phyloP scores from a whole-genome alignment of 2,888 invertebrate genomes.

The Notodonta ziczac region DNA sequence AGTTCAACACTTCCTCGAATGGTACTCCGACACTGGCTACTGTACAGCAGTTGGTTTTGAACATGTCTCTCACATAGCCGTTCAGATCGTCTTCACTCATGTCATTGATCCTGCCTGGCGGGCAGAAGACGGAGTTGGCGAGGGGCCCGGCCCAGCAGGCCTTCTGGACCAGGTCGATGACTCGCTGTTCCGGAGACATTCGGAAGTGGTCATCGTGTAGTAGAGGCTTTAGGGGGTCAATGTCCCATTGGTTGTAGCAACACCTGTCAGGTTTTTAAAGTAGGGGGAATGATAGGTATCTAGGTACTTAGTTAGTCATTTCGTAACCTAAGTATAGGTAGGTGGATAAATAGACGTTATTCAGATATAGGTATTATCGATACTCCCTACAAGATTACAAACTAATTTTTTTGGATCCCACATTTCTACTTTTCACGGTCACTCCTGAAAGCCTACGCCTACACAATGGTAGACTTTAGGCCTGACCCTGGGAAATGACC shows the following conservation, averaged over 20 bases:
- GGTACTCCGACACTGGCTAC: constrained; percentile 65
- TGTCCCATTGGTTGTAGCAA: constrained; percentile 60
- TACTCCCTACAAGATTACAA: too few species aligned
- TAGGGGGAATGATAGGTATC: neutral
- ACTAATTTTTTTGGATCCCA: too few species aligned
- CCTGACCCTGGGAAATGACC: too few species aligned
- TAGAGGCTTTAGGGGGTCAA: constrained; percentile 52
- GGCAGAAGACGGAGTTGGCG: constrained; percentile 65
- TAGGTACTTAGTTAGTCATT: neutral
- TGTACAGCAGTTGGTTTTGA: constrained; percentile 53
- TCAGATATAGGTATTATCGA: too few species aligned
- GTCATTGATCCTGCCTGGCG: constrained; percentile 46
- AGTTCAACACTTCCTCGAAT: constrained; percentile 63
- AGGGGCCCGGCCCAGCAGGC: constrained; percentile 68
- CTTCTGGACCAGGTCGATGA: constrained; percentile 64
- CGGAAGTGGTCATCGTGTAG: constrained; percentile 57
- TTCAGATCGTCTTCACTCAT: constrained; percentile 49
- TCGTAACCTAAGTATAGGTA: too few species aligned
- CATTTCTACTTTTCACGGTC: too few species aligned
- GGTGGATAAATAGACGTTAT: too few species aligned
- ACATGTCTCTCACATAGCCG: constrained; percentile 46
- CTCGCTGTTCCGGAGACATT: constrained; percentile 53
- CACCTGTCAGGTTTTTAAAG: constrained; percentile 43
- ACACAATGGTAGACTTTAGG: too few species aligned
- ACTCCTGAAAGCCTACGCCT: too few species aligned